Evolutionary conservation across 2,888 invertebrate species (phyloP).

Genomic region (Plagodis pulveraria): DNA sequence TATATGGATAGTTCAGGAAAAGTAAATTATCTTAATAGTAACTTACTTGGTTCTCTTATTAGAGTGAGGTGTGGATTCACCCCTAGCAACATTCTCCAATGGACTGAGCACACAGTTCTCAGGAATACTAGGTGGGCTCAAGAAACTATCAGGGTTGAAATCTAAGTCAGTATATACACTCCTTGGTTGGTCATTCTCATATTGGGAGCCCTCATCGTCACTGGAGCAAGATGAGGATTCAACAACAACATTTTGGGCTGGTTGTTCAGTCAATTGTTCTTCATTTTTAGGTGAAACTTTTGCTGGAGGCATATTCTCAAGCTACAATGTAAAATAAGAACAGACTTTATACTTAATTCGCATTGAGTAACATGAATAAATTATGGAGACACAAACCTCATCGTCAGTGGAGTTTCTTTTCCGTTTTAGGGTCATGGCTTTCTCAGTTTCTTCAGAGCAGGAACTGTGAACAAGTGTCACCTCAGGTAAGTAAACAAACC

Average conservation of each 20-base stretch:
- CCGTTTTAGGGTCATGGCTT: conserved; percentile 70
- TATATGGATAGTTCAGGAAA: conserved; percentile 8
- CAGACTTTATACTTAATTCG: conserved; percentile 7
- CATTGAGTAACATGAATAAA: conserved; percentile 19
- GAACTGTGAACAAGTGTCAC: conserved; percentile 63
- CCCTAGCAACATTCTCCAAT: conserved; percentile 79
- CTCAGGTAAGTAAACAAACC: conserved; percentile 63
- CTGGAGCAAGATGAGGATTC: conserved; percentile 77
- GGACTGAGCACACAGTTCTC: conserved; percentile 78
- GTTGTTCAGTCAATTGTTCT: conserved; percentile 61
- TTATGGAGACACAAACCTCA: conserved; percentile 64
- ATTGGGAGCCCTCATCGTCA: conserved; percentile 70
- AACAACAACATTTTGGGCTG: conserved; percentile 72
- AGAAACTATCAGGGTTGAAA: conserved; percentile 76
- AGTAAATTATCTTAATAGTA: conserved; percentile 1
- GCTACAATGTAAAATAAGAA: conserved; percentile 56
- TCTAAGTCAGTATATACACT: conserved; percentile 75
- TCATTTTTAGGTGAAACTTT: conserved; percentile 63
- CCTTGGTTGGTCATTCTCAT: conserved; percentile 65
- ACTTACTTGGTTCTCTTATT: conserved; percentile 76
- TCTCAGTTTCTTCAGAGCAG: conserved; percentile 69
- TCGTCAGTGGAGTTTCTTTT: conserved; percentile 77
- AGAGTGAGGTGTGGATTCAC: conserved; percentile 79
- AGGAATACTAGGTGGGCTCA: conserved; percentile 78
- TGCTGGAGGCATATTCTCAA: conserved; percentile 76